Conservation (phyloP, 2,113 vertebrate species). For the Pelodiscus sinensis region DNA sequence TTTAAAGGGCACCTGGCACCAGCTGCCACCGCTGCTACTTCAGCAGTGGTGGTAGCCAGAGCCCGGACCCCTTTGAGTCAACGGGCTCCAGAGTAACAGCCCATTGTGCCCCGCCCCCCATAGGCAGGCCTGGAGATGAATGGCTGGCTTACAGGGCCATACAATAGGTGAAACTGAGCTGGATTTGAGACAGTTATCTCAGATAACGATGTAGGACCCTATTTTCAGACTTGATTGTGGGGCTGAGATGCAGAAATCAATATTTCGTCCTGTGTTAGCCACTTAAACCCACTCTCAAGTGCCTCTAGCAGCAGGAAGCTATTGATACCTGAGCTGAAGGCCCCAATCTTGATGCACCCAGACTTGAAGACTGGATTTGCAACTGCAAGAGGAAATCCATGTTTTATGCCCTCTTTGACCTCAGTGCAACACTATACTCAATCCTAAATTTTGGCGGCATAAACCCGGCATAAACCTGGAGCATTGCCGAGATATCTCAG, state of each 20-base stretch:
- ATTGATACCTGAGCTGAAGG: not conserved
- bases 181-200: not conserved
- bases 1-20: too few species aligned
- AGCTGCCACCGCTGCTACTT: too few species aligned
- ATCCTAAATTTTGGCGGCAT: too few species aligned
- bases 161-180: constrained; percentile 11
- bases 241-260: not conserved
- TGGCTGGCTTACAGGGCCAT: constrained; percentile 46
- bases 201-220: not conserved
- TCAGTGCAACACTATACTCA: not conserved
- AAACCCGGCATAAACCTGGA: not conserved
- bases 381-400: not conserved
- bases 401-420: not conserved
- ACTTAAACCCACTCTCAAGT: not conserved
- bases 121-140: not conserved
- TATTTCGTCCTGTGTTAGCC: not conserved
- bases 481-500: not conserved
- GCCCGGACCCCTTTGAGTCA: too few species aligned
- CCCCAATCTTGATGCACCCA: not conserved
- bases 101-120: too few species aligned
- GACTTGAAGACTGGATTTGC: not conserved
- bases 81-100: too few species aligned
- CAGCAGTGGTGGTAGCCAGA: too few species aligned
- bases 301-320: not conserved
- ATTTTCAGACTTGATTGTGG: not conserved